Evolutionary conservation across 2,797 vertebrate species (phyloP).

Genomic region (Pelochelys cantorii): DNA sequence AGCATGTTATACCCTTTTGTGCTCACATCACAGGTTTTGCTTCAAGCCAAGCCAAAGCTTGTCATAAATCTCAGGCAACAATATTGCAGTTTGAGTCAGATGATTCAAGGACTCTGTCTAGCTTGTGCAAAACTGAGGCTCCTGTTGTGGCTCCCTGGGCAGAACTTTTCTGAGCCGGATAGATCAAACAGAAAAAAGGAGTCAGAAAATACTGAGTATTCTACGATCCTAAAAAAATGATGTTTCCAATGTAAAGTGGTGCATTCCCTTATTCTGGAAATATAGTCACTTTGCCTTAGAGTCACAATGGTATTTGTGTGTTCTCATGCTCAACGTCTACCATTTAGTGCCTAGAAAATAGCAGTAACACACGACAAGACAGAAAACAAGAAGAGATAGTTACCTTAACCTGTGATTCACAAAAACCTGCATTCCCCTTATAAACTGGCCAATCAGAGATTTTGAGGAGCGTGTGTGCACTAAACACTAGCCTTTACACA

Average conservation of each 20-base stretch:
- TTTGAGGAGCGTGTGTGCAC: background rate
- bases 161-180: background rate
- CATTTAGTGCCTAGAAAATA: background rate
- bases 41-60: background rate
- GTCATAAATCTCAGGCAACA: background rate
- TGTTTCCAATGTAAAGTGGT: background rate
- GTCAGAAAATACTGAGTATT: background rate
- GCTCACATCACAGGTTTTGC: background rate
- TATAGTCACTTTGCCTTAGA: background rate
- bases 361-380: background rate
- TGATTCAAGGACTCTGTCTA: background rate
- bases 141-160: background rate
- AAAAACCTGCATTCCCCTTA: background rate
- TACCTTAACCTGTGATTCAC: background rate
- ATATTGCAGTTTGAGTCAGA: background rate
- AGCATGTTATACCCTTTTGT: background rate
- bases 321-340: background rate
- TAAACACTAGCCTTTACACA: background rate
- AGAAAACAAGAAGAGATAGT: background rate
- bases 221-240: background rate
- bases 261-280: background rate
- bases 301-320: background rate
- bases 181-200: background rate
- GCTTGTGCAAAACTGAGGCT: background rate
- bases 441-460: background rate